phyloP scores from a whole-genome alignment of 2,888 invertebrate genomes.

The Apamea sordens region DNA sequence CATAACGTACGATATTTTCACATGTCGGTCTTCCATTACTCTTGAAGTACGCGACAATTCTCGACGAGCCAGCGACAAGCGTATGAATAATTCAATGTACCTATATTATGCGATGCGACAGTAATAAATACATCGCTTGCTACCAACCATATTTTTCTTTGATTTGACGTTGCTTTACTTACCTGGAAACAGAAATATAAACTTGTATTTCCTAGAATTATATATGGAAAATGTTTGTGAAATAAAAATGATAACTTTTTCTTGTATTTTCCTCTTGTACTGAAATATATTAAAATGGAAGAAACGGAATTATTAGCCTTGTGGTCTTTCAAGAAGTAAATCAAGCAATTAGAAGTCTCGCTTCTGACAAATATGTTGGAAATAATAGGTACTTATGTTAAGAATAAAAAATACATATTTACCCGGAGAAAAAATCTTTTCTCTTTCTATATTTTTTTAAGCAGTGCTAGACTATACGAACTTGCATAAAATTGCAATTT shows the following conservation, averaged over 20 bases:
- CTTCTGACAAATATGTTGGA: neutral
- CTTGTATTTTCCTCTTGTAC: neutral
- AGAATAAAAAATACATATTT: neutral
- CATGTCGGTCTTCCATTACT: conserved; percentile 55
- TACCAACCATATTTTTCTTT: conserved; percentile 50
- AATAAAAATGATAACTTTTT: neutral
- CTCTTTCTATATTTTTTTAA: neutral
- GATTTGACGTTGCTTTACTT: conserved; percentile 40
- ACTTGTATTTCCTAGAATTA: neutral
- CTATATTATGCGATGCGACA: conserved; percentile 68
- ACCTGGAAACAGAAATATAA: conserved; percentile 10
- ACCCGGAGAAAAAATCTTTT: rapidly evolving
- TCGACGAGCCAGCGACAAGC: conserved; percentile 31
- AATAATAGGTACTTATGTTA: neutral
- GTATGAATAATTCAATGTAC: conserved; percentile 78
- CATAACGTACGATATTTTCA: conserved; percentile 38
- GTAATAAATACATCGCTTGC: conserved; percentile 65
- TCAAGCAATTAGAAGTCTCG: neutral
- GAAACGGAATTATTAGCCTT: neutral
- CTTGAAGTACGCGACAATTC: conserved; percentile 45
- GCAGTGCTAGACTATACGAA: neutral
- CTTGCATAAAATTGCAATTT: conserved; percentile 3
- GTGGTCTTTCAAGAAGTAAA: neutral
- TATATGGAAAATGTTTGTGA: no score
- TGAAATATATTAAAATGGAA: neutral